Conservation (phyloP, 2,888 invertebrate species). For the Patella caerulea region DNA sequence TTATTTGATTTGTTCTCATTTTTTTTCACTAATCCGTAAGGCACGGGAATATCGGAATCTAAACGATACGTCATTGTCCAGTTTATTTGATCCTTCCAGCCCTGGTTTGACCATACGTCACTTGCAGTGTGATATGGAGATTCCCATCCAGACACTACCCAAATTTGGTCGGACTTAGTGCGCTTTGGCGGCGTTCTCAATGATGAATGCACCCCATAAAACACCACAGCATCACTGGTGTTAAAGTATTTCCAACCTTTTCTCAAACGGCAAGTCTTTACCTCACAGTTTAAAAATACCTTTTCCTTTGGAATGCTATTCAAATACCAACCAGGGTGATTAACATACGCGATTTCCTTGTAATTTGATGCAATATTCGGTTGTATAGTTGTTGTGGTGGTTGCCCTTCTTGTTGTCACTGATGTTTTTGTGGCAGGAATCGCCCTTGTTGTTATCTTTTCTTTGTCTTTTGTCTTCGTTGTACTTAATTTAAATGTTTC, state of each 20-base stretch:
- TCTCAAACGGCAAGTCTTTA: neutral
- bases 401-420: too few species aligned
- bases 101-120: neutral
- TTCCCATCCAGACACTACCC: neutral
- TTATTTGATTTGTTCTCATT: neutral
- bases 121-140: neutral
- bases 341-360: neutral
- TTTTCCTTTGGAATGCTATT: too few species aligned
- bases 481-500: too few species aligned
- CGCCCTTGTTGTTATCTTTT: too few species aligned
- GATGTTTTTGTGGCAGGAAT: too few species aligned
- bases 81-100: constrained; percentile 21
- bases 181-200: neutral
- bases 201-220: neutral
- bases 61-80: constrained; percentile 41
- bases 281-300: neutral
- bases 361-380: neutral
- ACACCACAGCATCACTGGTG: neutral
- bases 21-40: constrained; percentile 22
- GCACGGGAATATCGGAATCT: constrained; percentile 39
- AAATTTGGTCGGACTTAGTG: neutral
- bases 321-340: too few species aligned
- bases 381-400: neutral
- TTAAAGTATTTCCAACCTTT: neutral
- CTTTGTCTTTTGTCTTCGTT: too few species aligned